phyloP scores from a whole-genome alignment of 2,888 invertebrate species.

The Eristalis arbustorum region DNA sequence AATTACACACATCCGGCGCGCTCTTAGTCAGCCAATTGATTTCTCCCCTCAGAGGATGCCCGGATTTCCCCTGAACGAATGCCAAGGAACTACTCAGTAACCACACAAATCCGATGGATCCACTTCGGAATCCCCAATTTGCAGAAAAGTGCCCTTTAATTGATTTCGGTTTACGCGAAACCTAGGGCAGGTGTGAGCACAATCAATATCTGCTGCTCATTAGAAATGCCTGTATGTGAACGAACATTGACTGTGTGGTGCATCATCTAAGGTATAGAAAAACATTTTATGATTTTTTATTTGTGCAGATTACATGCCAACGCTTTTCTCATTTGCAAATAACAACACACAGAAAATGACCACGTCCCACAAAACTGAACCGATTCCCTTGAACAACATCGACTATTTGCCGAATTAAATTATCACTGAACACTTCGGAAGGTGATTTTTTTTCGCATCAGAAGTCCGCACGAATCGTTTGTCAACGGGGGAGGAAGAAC shows the following conservation, averaged over 20 bases:
- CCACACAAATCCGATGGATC: too few species aligned
- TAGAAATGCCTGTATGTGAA: neutral
- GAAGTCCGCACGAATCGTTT: neutral
- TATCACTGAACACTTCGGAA: neutral
- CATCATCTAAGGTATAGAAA: too few species aligned
- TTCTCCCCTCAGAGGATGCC: too few species aligned
- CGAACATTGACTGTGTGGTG: too few species aligned
- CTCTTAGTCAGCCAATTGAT: too few species aligned
- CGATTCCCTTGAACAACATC: neutral
- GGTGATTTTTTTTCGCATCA: neutral
- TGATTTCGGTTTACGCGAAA: neutral
- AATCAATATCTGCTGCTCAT: neutral
- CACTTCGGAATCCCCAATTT: neutral
- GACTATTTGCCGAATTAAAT: neutral
- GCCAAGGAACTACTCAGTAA: too few species aligned
- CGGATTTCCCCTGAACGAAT: too few species aligned
- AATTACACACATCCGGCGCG: too few species aligned
- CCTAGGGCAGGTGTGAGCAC: neutral
- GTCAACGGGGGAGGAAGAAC: neutral
- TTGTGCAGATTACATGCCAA: too few species aligned
- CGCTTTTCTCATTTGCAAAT: neutral
- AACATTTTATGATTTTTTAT: too few species aligned
- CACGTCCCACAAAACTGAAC: neutral
- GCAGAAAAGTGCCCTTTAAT: neutral
- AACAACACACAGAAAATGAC: neutral